Base-by-base conservation (phyloP, 2,797 vertebrate species). In the Echeneis naucrates region DNA sequence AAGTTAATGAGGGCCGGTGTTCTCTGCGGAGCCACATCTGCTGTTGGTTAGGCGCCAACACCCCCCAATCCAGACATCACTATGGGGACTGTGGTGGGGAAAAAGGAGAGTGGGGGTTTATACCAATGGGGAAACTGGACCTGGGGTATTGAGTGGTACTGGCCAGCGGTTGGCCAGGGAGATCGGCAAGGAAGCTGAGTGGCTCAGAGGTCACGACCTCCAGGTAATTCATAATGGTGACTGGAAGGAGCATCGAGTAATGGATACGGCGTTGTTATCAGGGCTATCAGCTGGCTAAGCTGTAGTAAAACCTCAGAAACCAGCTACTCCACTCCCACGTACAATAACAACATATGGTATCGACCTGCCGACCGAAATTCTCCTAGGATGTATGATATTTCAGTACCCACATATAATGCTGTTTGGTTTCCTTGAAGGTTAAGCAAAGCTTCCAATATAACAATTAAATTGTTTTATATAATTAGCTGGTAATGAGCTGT, bases 11-110 rank as follows among this genome's bases (percentile, higher is more conserved):
- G 71, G 83, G 82, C 93, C 88, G 70, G 79, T 90, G 87, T 89
- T 92, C 90, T 94, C 88, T 86, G 88, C 68, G 84, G 90, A 92
- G 88, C 87, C 89, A 95, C 94, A 96, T 96, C 94, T 96, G 95
- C 91, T 94, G 91, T 91, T 89, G 90, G 87, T 96, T 96, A 96
- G 90, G 87, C 87, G 92, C 90, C 95, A 93, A 93, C 86, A 82
- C 69, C 71, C 70, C 32, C 67, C 30, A 26, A 84, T 87, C 88
- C 92, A 87, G 88, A 91, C 88, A 78, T 80, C 61, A 80, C 84
- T 81, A 81, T 80, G 80, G 82, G 83, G 81, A 84, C 66, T 63
- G 67, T 45, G 63, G 67, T 67, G 68, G 80, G 72, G 81, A 78
- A 73, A n/a, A 48, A 58, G 23, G 65, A 63, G 75, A 67, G 54